Evolutionary conservation across 2,888 invertebrate genomes (phyloP), one percentile per base, ranked within the genome.

Genomic region (Cynaeus angustus): DNA sequence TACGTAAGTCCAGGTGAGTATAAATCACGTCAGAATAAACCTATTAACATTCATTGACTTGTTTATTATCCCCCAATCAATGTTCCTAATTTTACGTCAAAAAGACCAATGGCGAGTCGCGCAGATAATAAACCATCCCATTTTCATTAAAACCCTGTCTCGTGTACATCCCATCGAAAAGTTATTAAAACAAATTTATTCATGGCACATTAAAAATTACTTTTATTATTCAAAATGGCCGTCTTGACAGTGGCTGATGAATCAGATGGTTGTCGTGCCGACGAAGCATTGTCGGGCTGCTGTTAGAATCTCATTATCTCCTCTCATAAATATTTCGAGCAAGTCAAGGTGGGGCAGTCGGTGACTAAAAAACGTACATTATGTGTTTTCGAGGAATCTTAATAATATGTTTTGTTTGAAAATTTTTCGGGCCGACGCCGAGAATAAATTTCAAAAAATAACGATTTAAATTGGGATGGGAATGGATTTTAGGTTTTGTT

Each of bases 231-330:
- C 79, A 79, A 80, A 79, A 79, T 79, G 79, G 79, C 75, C 74
- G 75, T 74, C 73, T 67, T 73, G 75, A 74, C 73, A 76, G 75
- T 53, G 68, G 55, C 71, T 73, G 75, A 75, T 75, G 75, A 73
- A 73, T 75, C 72, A 66, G 72, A 71, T 70, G 64, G 59, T 55
- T 43, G 69, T 61, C 66, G 50, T 66, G 67, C 66, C 70, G 70
- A 50, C 65, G 61, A 68, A 70, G 72, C 68, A 70, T 68, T 71
- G 70, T 68, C 67, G 71, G 71, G 75, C 77, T 76, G 77, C 77
- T 76, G 77, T 73, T 78, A 78, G 78, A 78, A 80, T 79, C 77
- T 80, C 78, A 78, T 80, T 79, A 80, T 80, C 77, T 77, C 74
- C 56, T 70, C 73, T 68, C 77, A 74, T 79, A 79, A 79, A 80